Evolutionary conservation across 2,113 vertebrate species (phyloP), one percentile per base, ranked within the genome.

Genomic region (Xerus inauris): DNA sequence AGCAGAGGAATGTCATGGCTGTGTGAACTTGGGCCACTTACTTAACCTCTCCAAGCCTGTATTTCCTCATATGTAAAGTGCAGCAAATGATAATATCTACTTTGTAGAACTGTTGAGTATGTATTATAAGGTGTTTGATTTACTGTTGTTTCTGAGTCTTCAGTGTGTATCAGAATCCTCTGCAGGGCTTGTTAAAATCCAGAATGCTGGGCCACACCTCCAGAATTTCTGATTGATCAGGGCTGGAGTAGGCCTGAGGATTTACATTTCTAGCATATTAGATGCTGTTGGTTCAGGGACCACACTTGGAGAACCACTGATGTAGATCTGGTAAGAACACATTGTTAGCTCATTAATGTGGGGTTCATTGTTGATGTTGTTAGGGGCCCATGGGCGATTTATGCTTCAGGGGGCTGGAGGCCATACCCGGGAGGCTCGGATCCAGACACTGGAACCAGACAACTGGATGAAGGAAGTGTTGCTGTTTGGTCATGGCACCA

Each of bases 361-460:
- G 38, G 26, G 69, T 16, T 59, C 73, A 5, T 71, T 32, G 19
- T 94, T 94, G 64, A n/a, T 97, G 11, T 97, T 77, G 19, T 51
- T 96, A 99, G 99, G 99, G 75, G 99, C 99, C 0, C 99, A 99
- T 0, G 99, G 99, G 0, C 98, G 99, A 35, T 99, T 99, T 19
- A 94, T 99, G 51, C 98, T 97, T 0, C 11, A 81, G 12, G 98
- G 94, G 0, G 98, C 98, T 9, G 99, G 99, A 0, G 82, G 96
- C 22, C 24, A 35, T 6, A 76, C 77, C 6, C 98, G 99, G 42
- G 99, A 99, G 94, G 99, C 99, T 0, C 98, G 99, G n/a, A 99
- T 99, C 47, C 99, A 99, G 98, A 99, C 99, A 0, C 98, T 99
- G 96, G 99, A 99, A 87, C 99, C 99, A 0, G 98, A 99, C 0